Percentiles rank a stretch among this genome's conserved stretches.
Evolutionary conservation across 2,888 invertebrate species (phyloP).

Genomic region (Meloe dianella): DNA sequence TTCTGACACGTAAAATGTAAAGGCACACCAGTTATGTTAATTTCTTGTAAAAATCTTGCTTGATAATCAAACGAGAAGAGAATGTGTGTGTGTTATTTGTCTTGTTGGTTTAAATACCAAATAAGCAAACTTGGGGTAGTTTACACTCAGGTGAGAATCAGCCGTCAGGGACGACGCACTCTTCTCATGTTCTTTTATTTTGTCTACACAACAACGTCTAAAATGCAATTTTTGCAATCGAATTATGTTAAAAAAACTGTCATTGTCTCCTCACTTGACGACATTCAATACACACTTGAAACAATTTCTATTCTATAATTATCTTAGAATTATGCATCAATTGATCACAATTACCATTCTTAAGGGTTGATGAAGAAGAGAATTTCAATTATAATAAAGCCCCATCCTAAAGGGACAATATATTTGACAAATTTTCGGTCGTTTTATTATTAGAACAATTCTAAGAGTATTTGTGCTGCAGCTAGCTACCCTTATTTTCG

Average conservation of each 20-base stretch:
- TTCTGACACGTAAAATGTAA: background rate
- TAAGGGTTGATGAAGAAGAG: background rate
- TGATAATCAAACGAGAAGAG: constrained; percentile 7
- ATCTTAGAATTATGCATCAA: background rate
- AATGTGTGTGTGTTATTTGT: too few relatives aligned
- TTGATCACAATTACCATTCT: background rate
- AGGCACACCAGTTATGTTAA: background rate
- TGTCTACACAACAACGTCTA: too few relatives aligned
- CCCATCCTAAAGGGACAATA: background rate
- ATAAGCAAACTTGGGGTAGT: constrained; percentile 35
- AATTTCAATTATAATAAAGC: background rate
- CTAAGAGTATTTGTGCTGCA: background rate
- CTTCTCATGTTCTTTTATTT: background rate
- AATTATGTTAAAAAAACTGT: too few relatives aligned
- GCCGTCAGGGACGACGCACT: constrained; percentile 9
- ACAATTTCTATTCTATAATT: background rate
- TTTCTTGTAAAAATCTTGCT: background rate
- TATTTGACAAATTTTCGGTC: background rate
- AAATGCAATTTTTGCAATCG: too few relatives aligned
- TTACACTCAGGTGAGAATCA: constrained; percentile 29
- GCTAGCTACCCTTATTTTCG: background rate
- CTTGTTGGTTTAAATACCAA: constrained; percentile 33
- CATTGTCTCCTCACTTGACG: too few relatives aligned
- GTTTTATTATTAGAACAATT: background rate
- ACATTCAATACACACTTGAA: background rate